phyloP scores from a whole-genome alignment of 2,113 vertebrate species.

The Craseonycteris thonglongyai region DNA sequence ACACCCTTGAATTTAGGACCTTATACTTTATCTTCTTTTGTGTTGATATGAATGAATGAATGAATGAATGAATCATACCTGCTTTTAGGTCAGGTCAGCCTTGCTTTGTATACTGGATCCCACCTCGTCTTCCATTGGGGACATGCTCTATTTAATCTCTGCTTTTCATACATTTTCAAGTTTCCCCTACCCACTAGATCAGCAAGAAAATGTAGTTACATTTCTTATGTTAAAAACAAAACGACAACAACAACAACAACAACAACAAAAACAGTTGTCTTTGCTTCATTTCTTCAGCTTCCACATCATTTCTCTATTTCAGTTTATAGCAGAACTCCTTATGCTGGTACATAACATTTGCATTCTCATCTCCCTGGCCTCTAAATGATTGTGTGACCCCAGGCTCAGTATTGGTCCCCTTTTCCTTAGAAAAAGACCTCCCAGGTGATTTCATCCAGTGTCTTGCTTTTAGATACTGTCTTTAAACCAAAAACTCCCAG shows the following conservation, averaged over 20 bases:
- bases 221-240: background rate
- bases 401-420: background rate
- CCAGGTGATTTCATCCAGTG: background rate
- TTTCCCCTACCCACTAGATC: background rate
- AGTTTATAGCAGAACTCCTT: background rate
- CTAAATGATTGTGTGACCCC: background rate
- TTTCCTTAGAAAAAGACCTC: background rate
- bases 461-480: background rate
- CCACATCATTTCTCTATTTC: background rate
- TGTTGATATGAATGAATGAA: background rate
- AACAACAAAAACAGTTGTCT: too few relatives aligned
- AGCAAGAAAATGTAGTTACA: background rate
- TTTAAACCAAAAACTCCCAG: background rate
- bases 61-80: too few relatives aligned
- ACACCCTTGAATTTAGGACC: background rate
- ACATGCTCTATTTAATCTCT: background rate
- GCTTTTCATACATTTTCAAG: background rate
- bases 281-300: background rate
- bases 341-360: background rate
- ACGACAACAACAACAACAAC: too few relatives aligned
- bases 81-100: background rate
- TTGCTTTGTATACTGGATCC: too few relatives aligned
- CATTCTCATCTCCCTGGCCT: background rate
- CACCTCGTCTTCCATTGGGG: background rate
- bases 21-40: background rate